Base-by-base conservation (phyloP, 1,140 invertebrate species). In the Onthophagus taurus region DNA sequence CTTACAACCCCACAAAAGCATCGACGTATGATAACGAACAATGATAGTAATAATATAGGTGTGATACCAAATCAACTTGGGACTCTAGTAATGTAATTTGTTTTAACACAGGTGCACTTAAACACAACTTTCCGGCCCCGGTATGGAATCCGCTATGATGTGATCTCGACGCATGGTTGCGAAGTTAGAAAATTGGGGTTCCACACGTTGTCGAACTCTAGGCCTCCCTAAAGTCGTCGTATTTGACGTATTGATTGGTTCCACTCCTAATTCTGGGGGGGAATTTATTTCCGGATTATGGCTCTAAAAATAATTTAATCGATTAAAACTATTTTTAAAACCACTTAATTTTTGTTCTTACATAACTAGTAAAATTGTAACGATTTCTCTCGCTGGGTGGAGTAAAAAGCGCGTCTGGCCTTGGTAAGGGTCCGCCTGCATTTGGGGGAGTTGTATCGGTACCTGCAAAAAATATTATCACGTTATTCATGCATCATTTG, bases 41-140 rank as follows among this genome's bases (percentile, higher is more conserved):
- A n/a, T n/a, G n/a, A n/a, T n/a, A n/a, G n/a, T n/a, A n/a, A n/a
- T n/a, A n/a, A n/a, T n/a, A n/a, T n/a, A n/a, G n/a, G n/a, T n/a
- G n/a, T n/a, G n/a, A n/a, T n/a, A n/a, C n/a, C n/a, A n/a, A n/a
- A n/a, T n/a, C n/a, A n/a, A n/a, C n/a, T n/a, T n/a, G n/a, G n/a
- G n/a, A n/a, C n/a, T n/a, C n/a, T n/a, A n/a, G n/a, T n/a, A n/a
- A n/a, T n/a, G n/a, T n/a, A n/a, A n/a, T n/a, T n/a, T n/a, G n/a
- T n/a, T n/a, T n/a, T n/a, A n/a, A n/a, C n/a, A n/a, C n/a, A n/a
- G 16, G 17, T 20, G 5, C 9, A 6, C 30, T 77, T 80, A 81
- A 56, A 83, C 80, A 66, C 80, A 83, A 70, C 80, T 82, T 64
- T 83, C 80, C 33, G 80, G 80, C 45, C 80, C 80, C 26, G 80